phyloP scores from a whole-genome alignment of 2,113 vertebrate species.

The Sterrhoptilus dennistouni region DNA sequence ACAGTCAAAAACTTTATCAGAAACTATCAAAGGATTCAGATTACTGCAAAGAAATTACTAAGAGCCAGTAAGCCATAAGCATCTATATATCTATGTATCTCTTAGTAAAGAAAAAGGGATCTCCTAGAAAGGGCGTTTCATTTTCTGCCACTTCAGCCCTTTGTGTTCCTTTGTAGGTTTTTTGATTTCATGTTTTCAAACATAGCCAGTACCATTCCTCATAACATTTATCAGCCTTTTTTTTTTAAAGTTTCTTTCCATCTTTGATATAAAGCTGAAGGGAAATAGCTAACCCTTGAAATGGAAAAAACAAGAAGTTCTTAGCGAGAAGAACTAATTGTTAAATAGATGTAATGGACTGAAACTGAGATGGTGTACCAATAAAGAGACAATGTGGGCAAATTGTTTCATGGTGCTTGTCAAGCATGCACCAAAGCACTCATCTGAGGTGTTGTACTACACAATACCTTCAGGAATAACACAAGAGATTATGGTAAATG shows the following conservation, averaged over 20 bases:
- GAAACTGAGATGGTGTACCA: background rate
- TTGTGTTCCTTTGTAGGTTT: background rate
- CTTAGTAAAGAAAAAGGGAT: background rate
- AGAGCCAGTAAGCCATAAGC: background rate
- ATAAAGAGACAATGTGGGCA: background rate
- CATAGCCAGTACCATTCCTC: background rate
- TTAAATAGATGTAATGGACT: background rate
- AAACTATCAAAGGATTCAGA: background rate
- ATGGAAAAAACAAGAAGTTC: background rate
- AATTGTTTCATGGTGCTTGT: background rate
- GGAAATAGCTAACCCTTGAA: background rate
- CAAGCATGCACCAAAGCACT: background rate
- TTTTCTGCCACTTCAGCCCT: background rate
- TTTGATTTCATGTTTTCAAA: background rate
- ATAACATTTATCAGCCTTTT: fast-evolving
- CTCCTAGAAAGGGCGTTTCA: background rate
- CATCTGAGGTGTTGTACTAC: background rate
- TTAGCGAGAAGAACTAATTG: background rate
- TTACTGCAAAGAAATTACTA: background rate
- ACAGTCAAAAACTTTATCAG: background rate
- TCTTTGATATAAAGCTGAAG: background rate
- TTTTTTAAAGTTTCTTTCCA: background rate
- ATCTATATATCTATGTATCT: background rate
- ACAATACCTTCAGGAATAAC: background rate
- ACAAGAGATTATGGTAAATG: background rate